Percentiles rank a stretch among this genome's conserved stretches.
phyloP scores from a whole-genome alignment of 1,140 invertebrate genomes.

The Aphidius ervi region DNA sequence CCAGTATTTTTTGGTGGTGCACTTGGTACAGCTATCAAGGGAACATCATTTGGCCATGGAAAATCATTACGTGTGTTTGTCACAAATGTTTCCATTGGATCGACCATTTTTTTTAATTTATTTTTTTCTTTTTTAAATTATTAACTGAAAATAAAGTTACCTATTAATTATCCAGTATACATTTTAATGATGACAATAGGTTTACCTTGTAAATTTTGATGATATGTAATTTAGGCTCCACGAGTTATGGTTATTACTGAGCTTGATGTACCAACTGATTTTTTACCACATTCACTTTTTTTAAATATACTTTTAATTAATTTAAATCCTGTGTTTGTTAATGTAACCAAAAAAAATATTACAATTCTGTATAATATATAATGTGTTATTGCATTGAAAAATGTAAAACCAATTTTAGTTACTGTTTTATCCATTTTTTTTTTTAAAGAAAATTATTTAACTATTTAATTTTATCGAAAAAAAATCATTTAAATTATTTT shows the following conservation, averaged over 20 bases:
- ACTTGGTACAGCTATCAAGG: slow-evolving; percentile 45
- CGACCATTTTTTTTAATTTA: slow-evolving; percentile 26
- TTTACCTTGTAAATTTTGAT: too few relatives aligned
- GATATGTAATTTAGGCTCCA: neutral
- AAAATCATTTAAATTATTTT: too few relatives aligned
- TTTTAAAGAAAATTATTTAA: neutral
- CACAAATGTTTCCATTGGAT: slow-evolving; percentile 42
- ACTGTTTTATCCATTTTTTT: slow-evolving; percentile 16
- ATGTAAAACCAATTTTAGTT: slow-evolving; percentile 22
- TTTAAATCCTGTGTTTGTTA: slow-evolving; percentile 23
- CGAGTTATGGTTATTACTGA: neutral
- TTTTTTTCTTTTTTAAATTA: slow-evolving; percentile 6
- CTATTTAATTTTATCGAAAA: neutral
- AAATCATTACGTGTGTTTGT: slow-evolving; percentile 52
- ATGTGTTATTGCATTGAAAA: slow-evolving; percentile 33
- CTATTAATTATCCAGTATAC: too few relatives aligned
- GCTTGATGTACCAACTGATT: slow-evolving; percentile 18
- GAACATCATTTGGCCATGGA: slow-evolving; percentile 57
- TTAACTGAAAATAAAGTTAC: neutral
- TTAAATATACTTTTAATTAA: slow-evolving; percentile 7
- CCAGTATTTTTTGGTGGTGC: slow-evolving; percentile 34
- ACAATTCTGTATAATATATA: slow-evolving; percentile 35
- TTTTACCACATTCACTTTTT: slow-evolving; percentile 1
- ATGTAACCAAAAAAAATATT: slow-evolving; percentile 27
- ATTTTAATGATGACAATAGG: too few relatives aligned